A percentile compares a stretch with the other conserved stretches of the same genome.
These are phyloP conservation scores for Phocoena phocoena DNA, from an alignment of 2,113 vertebrate species.

Conservation along the genomic window DNA sequence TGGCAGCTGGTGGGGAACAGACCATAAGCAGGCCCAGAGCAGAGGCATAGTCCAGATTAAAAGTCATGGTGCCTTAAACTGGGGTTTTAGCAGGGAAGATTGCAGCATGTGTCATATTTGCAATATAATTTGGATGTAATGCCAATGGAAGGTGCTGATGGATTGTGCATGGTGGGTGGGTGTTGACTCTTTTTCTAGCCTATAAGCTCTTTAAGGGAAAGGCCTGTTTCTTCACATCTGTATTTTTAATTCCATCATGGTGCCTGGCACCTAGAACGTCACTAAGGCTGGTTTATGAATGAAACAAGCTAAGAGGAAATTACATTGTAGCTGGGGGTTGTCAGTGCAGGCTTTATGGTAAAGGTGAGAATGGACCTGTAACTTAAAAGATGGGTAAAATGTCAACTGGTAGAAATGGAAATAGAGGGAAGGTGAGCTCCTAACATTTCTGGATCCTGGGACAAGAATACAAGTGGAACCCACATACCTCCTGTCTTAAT, in stretches of 20 bases:
- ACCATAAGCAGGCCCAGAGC: not conserved
- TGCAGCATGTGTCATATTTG: not conserved
- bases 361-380: not conserved
- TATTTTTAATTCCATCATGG: not conserved
- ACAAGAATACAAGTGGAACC: not conserved
- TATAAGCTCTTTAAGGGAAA: not conserved
- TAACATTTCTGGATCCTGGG: not conserved
- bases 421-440: not conserved
- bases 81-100: not conserved
- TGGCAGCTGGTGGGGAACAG: not conserved
- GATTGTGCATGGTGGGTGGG: not conserved
- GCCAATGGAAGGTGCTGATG: not conserved
- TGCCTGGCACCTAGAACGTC: not conserved
- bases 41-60: not conserved
- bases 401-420: not conserved
- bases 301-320: not conserved
- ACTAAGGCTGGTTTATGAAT: not conserved
- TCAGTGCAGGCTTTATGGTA: not conserved
- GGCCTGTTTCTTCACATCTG: not conserved
- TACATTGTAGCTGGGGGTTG: not conserved
- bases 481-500: not conserved
- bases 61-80: not conserved
- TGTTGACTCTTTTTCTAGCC: not conserved
- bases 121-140: not conserved
- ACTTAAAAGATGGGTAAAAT: not conserved